Evolutionary conservation across 2,797 vertebrate genomes (phyloP).

Genomic region (Capromys pilorides): DNA sequence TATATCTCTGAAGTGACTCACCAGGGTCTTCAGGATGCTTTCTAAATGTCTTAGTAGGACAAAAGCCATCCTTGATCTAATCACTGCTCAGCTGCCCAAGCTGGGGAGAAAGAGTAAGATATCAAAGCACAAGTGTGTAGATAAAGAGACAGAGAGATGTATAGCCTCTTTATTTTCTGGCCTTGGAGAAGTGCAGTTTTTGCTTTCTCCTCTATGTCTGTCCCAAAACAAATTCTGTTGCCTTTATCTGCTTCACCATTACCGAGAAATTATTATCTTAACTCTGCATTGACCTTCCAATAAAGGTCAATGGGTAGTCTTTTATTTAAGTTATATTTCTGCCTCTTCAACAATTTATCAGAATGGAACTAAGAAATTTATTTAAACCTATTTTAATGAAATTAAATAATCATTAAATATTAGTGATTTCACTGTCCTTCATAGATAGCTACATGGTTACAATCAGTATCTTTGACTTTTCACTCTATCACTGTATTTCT

Average conservation of each 20-base stretch:
- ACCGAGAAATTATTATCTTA: background rate
- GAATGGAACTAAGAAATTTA: background rate
- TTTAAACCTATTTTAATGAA: background rate
- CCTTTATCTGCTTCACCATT: background rate
- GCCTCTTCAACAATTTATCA: conserved; percentile 8
- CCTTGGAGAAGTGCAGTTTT: background rate
- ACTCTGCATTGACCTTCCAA: background rate
- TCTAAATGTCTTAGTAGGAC: background rate
- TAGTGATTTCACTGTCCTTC: background rate
- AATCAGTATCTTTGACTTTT: background rate
- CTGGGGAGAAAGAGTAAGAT: background rate
- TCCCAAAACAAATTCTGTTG: background rate
- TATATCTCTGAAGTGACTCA: background rate
- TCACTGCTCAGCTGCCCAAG: background rate
- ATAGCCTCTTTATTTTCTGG: background rate
- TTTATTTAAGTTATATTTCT: background rate
- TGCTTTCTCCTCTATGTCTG: background rate
- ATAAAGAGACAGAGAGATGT: background rate
- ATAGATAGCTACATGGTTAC: background rate
- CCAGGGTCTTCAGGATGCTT: background rate
- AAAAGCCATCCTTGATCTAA: background rate
- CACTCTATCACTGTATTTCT: background rate
- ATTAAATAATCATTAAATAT: background rate
- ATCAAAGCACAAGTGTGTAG: background rate
- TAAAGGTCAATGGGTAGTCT: background rate